Conservation (phyloP, 1,140 invertebrate species). For the Drosophila orosa region DNA sequence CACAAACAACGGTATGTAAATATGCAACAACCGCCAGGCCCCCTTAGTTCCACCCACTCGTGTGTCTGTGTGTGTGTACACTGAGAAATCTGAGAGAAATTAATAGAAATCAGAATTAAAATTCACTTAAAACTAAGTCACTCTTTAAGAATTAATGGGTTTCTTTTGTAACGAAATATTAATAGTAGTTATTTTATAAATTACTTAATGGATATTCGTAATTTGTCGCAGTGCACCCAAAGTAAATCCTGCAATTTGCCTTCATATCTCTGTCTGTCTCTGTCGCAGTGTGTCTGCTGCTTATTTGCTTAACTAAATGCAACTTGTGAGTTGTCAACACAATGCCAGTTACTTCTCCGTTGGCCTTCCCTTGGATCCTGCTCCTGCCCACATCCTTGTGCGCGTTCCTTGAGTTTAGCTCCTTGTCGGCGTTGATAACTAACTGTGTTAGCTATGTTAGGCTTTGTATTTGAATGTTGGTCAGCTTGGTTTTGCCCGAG, state of each 20-base stretch:
- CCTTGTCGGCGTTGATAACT: slow-evolving; percentile 53
- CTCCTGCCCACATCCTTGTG: slow-evolving; percentile 11
- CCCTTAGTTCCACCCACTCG: not conserved
- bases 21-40: slow-evolving; percentile 15
- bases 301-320: slow-evolving; percentile 81
- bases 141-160: not conserved
- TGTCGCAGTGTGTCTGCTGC: slow-evolving; percentile 31
- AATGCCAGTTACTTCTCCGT: slow-evolving; percentile 50
- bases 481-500: slow-evolving; percentile 29
- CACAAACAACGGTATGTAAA: slow-evolving; percentile 71
- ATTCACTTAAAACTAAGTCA: not conserved
- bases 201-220: no score
- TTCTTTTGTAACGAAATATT: no score
- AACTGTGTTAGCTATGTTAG: slow-evolving; percentile 51
- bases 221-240: slow-evolving; percentile 5
- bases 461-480: slow-evolving; percentile 44
- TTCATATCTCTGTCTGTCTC: slow-evolving; percentile 11
- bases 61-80: slow-evolving; percentile 6
- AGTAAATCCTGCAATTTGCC: slow-evolving; percentile 65
- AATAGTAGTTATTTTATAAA: no score
- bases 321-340: slow-evolving; percentile 78
- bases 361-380: not conserved
- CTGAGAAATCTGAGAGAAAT: not conserved
- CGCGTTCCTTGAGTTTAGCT: slow-evolving; percentile 13
- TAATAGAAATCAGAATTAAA: not conserved